Conservation (phyloP, 2,888 invertebrate genomes). For the Miltochrista miniata region DNA sequence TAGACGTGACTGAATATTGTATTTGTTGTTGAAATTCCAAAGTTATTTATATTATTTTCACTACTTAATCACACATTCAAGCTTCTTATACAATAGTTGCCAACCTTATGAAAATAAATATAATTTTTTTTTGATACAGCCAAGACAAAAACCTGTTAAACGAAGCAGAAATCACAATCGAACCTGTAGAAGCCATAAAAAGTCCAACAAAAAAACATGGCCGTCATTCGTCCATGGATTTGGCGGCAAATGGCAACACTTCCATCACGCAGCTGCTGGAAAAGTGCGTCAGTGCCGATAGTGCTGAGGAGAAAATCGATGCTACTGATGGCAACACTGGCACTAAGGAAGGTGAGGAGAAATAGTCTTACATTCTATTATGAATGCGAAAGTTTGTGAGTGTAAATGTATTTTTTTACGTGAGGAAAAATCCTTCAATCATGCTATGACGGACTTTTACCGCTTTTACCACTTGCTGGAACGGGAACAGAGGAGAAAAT, state of each 20-base stretch:
- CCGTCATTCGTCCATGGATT: conserved; percentile 79
- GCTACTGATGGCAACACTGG: conserved; percentile 14
- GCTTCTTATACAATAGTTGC: not conserved
- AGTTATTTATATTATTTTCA: too few relatives aligned
- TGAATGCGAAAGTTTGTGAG: too few relatives aligned
- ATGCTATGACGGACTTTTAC: too few relatives aligned
- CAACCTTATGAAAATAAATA: not conserved
- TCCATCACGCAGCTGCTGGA: conserved; percentile 75
- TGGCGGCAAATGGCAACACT: conserved; percentile 65
- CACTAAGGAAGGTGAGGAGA: conserved; percentile 33
- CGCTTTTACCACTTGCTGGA: too few relatives aligned
- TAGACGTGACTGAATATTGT: too few relatives aligned
- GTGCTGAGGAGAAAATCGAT: conserved; percentile 27
- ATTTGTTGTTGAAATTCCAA: too few relatives aligned
- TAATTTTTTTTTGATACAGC: conserved; percentile 45
- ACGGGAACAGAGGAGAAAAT: too few relatives aligned
- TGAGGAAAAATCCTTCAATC: too few relatives aligned
- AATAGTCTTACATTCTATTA: too few relatives aligned
- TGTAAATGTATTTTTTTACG: too few relatives aligned
- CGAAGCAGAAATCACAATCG: conserved; percentile 76
- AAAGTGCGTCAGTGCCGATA: conserved; percentile 65
- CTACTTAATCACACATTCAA: too few relatives aligned
- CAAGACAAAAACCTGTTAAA: conserved; percentile 73
- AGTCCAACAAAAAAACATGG: conserved; percentile 67
- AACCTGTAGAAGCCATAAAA: conserved; percentile 59